phyloP scores from a whole-genome alignment of 2,113 vertebrate genomes.

The Tonatia bakeri region DNA sequence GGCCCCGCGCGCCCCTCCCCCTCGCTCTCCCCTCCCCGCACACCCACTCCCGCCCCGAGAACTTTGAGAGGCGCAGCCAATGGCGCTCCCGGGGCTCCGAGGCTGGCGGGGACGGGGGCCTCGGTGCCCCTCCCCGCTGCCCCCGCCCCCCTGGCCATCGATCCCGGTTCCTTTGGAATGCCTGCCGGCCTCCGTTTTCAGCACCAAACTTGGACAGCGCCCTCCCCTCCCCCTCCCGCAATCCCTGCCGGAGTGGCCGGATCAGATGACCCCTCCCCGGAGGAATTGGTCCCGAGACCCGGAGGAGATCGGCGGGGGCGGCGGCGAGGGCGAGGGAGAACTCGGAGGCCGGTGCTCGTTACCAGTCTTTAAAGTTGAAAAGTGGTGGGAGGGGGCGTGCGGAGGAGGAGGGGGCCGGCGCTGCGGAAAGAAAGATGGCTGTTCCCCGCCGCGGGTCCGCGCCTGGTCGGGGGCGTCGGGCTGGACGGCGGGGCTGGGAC shows the following conservation, averaged over 20 bases:
- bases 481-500: not conserved
- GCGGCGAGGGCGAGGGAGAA: not conserved
- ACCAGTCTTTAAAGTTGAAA: conserved; percentile 68
- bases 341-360: not conserved
- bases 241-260: fast-evolving
- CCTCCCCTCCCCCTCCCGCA: not conserved
- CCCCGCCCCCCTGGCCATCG: not conserved
- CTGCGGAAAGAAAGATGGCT: not conserved
- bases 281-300: not conserved
- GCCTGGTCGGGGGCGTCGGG: not conserved
- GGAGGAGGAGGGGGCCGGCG: not conserved
- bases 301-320: not conserved
- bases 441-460: not conserved
- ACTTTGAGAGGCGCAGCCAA: conserved; percentile 62
- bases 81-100: conserved; percentile 26
- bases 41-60: not conserved
- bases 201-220: conserved; percentile 48
- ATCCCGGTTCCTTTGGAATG: conserved; percentile 62
- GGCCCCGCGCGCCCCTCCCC: not conserved
- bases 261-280: not conserved
- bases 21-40: not conserved
- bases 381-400: conserved; percentile 35
- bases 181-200: not conserved
- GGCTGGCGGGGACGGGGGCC: not conserved
- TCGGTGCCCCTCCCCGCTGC: not conserved